These are phyloP conservation scores for Mesocricetus auratus DNA, from an alignment of 2,113 vertebrate genomes.

Conservation along the genomic window DNA sequence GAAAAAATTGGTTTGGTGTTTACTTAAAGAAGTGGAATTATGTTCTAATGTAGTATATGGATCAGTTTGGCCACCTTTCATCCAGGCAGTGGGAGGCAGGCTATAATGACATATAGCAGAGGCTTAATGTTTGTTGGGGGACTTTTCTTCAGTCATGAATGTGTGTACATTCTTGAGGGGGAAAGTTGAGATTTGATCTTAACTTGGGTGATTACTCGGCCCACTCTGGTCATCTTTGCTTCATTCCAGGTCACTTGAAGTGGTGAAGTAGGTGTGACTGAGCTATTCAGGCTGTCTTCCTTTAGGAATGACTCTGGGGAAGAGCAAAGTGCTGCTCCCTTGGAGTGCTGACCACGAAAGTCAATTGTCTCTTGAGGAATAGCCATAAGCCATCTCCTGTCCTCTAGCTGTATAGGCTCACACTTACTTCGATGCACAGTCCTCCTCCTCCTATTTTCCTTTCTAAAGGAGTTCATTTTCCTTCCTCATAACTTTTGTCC, in stretches of 20 bases:
- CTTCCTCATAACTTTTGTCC: not conserved
- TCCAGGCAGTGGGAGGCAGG: not conserved
- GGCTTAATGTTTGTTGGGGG: not conserved
- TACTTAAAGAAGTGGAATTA: not conserved
- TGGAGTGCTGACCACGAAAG: not conserved
- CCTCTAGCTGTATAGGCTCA: not conserved
- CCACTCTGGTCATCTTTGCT: not conserved
- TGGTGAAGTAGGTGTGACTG: not conserved
- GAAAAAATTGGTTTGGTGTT: not conserved
- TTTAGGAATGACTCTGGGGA: not conserved
- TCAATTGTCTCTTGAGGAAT: not conserved
- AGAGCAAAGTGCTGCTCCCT: not conserved
- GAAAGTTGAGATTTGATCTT: not conserved
- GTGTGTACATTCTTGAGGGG: not conserved
- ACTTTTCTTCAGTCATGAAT: not conserved
- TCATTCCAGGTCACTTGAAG: not conserved
- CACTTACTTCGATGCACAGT: not conserved
- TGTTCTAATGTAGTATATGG: not conserved
- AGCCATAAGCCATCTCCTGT: not conserved
- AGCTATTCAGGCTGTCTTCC: not conserved
- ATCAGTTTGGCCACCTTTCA: slow-evolving; percentile 11
- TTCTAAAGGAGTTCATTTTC: not conserved
- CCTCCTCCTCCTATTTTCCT: not conserved
- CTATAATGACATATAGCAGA: not conserved
- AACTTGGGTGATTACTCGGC: not conserved